Evolutionary conservation across 2,888 invertebrate species (phyloP).

Genomic region (Lottia scabra): DNA sequence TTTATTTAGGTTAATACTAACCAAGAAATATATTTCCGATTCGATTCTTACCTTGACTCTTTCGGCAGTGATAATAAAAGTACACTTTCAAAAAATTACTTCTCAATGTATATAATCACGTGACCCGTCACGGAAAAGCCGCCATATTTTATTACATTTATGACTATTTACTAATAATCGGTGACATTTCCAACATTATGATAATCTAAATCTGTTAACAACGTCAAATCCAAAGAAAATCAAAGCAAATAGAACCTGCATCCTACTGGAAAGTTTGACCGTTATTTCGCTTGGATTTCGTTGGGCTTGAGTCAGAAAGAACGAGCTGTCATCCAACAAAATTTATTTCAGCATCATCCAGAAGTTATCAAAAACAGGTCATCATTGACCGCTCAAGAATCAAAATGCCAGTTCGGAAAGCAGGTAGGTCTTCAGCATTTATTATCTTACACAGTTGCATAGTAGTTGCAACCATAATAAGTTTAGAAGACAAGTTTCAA

Average conservation of each 20-base stretch:
- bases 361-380: not conserved
- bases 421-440: conserved; percentile 41
- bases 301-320: no score
- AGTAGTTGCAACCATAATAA: no score
- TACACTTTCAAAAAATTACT: not conserved
- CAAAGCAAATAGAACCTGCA: no score
- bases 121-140: not conserved
- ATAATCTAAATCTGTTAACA: no score
- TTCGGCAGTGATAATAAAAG: not conserved
- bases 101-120: not conserved
- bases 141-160: conserved; percentile 7
- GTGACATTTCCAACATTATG: not conserved
- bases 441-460: not conserved
- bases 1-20: no score
- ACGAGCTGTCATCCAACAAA: no score
- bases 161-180: not conserved
- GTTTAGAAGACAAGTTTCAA: no score
- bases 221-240: no score
- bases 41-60: not conserved
- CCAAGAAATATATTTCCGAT: no score
- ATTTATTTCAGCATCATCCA: no score
- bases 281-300: no score
- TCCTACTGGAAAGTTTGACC: no score
- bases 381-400: conserved; percentile 24
- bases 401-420: conserved; percentile 62